phyloP scores from a whole-genome alignment of 1,140 invertebrate species.

The Caenorhabditis remanei region DNA sequence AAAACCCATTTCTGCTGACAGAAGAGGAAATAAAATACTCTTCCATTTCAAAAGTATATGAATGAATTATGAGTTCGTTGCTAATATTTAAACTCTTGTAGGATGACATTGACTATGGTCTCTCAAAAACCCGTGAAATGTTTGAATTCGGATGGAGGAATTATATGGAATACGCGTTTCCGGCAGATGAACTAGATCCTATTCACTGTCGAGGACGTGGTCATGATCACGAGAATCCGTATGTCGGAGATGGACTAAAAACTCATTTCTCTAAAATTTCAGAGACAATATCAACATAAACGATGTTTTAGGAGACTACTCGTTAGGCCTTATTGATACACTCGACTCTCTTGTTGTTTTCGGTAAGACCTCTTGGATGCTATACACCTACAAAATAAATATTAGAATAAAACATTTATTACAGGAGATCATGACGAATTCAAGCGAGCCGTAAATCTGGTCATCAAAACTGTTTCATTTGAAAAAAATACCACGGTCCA shows the following conservation, averaged over 20 bases:
- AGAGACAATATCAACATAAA: conserved; percentile 85
- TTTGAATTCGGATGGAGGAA: conserved; percentile 79
- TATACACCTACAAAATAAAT: too few species aligned
- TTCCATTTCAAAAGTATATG: conserved; percentile 49
- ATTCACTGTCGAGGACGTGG: conserved; percentile 81
- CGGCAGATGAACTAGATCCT: conserved; percentile 82
- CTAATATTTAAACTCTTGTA: background rate
- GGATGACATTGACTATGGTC: conserved; percentile 26
- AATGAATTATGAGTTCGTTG: too few species aligned
- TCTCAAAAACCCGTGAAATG: conserved; percentile 69
- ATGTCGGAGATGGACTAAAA: conserved; percentile 72
- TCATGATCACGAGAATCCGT: conserved; percentile 82
- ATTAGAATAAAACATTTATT: background rate
- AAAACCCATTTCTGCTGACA: conserved; percentile 54
- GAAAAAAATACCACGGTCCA: conserved; percentile 83
- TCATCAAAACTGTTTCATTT: conserved; percentile 82
- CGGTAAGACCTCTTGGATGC: conserved; percentile 78
- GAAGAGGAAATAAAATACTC: conserved; percentile 46
- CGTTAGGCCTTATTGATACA: conserved; percentile 80
- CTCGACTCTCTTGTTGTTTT: conserved; percentile 81
- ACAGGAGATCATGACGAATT: conserved; percentile 80
- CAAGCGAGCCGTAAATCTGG: conserved; percentile 81
- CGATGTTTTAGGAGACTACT: conserved; percentile 84
- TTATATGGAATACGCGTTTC: conserved; percentile 82
- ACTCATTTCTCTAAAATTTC: conserved; percentile 66